Percentiles rank a stretch among this genome's conserved stretches.
These are phyloP conservation scores for Gracilinanus agilis DNA, from an alignment of 2,113 vertebrate species.

Conservation along the genomic window DNA sequence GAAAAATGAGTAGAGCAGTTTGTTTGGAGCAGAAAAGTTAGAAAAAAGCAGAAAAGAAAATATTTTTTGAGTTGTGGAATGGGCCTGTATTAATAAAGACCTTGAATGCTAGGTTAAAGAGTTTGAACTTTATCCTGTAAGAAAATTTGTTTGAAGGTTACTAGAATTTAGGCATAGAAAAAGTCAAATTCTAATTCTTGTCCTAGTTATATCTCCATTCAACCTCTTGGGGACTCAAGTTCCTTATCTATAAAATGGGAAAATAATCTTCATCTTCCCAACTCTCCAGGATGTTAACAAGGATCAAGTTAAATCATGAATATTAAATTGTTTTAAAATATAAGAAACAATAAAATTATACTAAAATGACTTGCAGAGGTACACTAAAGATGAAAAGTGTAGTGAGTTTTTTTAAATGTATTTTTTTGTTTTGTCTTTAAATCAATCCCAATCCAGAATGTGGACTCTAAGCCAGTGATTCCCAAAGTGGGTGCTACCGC, in stretches of 20 bases:
- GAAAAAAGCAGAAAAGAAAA: background rate
- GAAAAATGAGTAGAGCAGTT: background rate
- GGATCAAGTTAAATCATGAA: background rate
- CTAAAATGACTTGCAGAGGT: background rate
- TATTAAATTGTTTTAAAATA: background rate
- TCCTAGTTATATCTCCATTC: background rate
- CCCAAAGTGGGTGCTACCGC: no score
- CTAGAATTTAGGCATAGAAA: background rate
- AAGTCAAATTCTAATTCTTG: background rate
- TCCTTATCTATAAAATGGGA: background rate
- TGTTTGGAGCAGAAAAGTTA: background rate
- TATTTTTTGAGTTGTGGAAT: background rate
- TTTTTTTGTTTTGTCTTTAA: background rate
- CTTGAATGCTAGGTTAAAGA: slow-evolving; percentile 43
- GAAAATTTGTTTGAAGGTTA: slow-evolving; percentile 4
- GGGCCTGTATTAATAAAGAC: slow-evolving; percentile 17
- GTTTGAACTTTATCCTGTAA: slow-evolving; percentile 36
- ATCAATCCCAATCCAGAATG: no score
- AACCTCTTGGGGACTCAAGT: background rate
- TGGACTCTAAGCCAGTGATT: no score
- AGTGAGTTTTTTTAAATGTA: background rate
- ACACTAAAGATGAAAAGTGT: background rate
- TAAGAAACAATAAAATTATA: background rate
- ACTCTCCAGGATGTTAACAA: background rate
- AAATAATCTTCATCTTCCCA: background rate